Base-by-base conservation (phyloP, 2,113 vertebrate species). In the Lophius piscatorius region DNA sequence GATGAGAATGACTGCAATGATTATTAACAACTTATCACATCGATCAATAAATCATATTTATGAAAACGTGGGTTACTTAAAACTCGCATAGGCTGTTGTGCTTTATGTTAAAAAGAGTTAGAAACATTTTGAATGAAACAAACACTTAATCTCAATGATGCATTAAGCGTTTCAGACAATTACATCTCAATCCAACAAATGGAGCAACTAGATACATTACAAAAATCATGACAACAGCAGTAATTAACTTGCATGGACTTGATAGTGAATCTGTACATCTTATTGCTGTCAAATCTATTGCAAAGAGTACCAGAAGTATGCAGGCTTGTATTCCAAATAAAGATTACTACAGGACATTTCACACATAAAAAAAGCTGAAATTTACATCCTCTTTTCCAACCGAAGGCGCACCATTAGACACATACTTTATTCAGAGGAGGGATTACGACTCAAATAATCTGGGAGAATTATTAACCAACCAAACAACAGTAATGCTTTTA, bases 251-350 rank as follows among this genome's bases (percentile, higher is more conserved):
- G 47, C 44, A 47, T 10, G 26, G 33, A 75, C 33, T 49, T 59
- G 29, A 60, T 33, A 61, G 28, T 59, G 39, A 59, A 67, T 63
- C n/a, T 36, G 24, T 56, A 77, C 20, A 76, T 50, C 20, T 86
- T 88, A 88, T 87, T 88, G 87, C 85, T 88, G 21, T 40, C 78
- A 21, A 31, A 29, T 66, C 51, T 45, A 66, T 33, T 45, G 45
- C 29, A 50, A 9, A 0, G 9, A 47, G 38, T 45, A 20, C 16
- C 39, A 44, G 54, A 42, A 56, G 20, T 60, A 28, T 42, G 28
- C 24, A 54, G 17, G 67, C 28, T 66, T 41, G 23, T 66, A 40
- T 67, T 75, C 46, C 36, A 55, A 50, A 48, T 18, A 65, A 3
- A 72, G 29, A 70, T 8, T 20, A 65, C 24, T 59, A 45, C 20